Percentiles rank a stretch among this genome's conserved stretches.
Evolutionary conservation across 2,113 vertebrate species (phyloP).

Genomic region (Apodemus speciosus): DNA sequence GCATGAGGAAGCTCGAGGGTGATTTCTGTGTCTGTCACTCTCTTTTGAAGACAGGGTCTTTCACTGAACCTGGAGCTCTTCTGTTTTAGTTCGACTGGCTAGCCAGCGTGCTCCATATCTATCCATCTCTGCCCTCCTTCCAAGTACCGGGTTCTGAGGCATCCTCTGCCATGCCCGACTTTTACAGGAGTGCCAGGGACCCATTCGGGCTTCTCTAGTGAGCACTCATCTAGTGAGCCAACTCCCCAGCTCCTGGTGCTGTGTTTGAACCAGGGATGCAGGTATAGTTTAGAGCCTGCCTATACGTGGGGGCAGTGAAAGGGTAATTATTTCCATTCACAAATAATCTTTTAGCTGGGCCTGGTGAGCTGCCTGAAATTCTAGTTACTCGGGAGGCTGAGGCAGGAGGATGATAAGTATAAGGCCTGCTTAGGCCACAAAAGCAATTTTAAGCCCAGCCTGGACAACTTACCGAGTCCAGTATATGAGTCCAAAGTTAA

Average conservation of each 20-base stretch:
- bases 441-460: not conserved
- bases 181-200: not conserved
- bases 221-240: too few species aligned
- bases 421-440: not conserved
- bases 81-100: not conserved
- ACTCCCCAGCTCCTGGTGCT: not conserved
- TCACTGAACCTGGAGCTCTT: not conserved
- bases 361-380: not conserved
- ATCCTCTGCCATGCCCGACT: too few species aligned
- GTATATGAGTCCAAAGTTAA: not conserved
- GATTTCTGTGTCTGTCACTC: not conserved
- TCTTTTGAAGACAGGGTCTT: too few species aligned
- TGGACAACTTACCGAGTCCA: not conserved
- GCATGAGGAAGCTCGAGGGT: not conserved
- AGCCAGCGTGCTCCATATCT: not conserved
- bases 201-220: not conserved
- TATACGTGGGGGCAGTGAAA: not conserved
- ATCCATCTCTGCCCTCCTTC: not conserved
- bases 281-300: not conserved
- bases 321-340: not conserved
- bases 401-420: not conserved
- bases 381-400: not conserved
- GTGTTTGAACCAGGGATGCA: not conserved
- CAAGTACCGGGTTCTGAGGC: not conserved
- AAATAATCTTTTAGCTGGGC: not conserved